These are phyloP conservation scores for Urocyon cinereoargenteus DNA, from an alignment of 2,797 vertebrate genomes.

Conservation along the genomic window DNA sequence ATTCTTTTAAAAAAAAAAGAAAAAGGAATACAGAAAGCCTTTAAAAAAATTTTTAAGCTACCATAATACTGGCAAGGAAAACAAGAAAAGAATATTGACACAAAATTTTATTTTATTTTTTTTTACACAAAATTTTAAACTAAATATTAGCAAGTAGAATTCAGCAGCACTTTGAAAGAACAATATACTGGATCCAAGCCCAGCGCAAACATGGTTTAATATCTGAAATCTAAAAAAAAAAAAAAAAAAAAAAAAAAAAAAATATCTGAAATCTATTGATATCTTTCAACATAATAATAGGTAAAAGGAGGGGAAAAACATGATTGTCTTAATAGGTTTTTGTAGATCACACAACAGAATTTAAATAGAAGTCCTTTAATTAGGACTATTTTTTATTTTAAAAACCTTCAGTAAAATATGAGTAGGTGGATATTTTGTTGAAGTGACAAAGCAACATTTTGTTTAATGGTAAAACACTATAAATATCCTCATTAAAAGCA, in stretches of 20 bases:
- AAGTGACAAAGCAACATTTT: background rate
- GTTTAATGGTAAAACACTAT: background rate
- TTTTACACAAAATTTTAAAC: background rate
- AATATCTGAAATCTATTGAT: background rate
- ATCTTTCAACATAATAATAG: slow-evolving; percentile 29
- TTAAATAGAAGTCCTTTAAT: slow-evolving; percentile 29
- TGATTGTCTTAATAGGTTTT: background rate
- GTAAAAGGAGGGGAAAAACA: background rate
- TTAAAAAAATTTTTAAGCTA: background rate
- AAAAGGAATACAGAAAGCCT: background rate
- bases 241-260: too few relatives aligned
- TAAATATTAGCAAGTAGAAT: slow-evolving; percentile 22
- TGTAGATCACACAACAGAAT: background rate
- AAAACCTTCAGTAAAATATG: background rate
- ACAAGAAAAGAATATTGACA: background rate
- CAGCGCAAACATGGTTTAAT: background rate
- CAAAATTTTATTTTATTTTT: background rate
- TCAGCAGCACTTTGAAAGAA: background rate
- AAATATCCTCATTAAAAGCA: background rate
- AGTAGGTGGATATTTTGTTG: background rate
- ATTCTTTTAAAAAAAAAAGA: background rate
- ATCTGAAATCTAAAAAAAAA: background rate
- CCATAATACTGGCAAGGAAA: background rate
- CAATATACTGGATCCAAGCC: background rate
- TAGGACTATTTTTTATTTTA: background rate